Evolutionary conservation across 2,113 vertebrate genomes (phyloP), one percentile per base, ranked within the genome.

Genomic region (Diphyllodes magnificus): DNA sequence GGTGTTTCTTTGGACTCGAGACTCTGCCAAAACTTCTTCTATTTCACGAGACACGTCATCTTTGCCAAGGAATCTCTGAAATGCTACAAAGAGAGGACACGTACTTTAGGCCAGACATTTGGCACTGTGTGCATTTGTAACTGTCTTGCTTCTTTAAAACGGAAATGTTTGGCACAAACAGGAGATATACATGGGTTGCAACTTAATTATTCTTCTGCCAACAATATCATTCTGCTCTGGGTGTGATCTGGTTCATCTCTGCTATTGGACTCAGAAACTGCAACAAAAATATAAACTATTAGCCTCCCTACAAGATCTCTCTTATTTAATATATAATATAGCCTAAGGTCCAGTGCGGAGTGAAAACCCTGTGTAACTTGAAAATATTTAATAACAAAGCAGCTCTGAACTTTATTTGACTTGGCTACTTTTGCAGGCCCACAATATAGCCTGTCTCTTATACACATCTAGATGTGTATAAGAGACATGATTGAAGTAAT

Each of bases 61-160:
- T 92, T 98, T 99, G 53, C 98, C 99, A 96, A 99, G 97, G 92
- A 99, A 98, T 15, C 92, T 98, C 96, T 97, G 98, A 90, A 99
- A 99, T 22, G 99, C 99, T 99, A 79, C 25, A 56, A 80, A 81
- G 3, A 76, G 50, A 84, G 66, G 49, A 77, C 30, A 60, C 0
- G 5, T 49, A 24, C 31, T 35, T 95, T 56, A 96, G 91, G 50
- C 33, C 47, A 83, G 53, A 21, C 28, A 24, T 17, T 47, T 37
- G 24, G 19, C 50, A 27, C 18, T 64, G 13, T 10, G 25, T n/a
- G 53, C n/a, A 10, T 87, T 93, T 89, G 4, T 40, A 89, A 42
- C 7, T 18, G 31, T 37, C 19, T 50, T 45, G 9, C 51, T 70
- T 63, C 35, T 54, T 44, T 31, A 15, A 51, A 66, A 68, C 4